phyloP scores from a whole-genome alignment of 2,888 invertebrate species.

The Odontomyia ornata region DNA sequence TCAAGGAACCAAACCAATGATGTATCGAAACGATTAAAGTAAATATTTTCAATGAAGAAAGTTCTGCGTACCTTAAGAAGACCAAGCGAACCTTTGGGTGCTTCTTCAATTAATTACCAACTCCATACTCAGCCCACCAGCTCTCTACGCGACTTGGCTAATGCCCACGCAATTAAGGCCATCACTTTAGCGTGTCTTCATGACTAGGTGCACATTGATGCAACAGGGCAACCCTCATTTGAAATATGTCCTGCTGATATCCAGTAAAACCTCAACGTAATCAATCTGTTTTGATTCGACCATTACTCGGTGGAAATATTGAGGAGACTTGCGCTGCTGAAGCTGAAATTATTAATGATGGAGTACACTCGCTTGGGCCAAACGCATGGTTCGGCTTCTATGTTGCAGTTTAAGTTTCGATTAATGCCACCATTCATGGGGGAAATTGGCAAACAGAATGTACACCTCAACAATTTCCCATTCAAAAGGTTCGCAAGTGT shows the following conservation, averaged over 20 bases:
- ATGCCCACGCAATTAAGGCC: constrained; percentile 33
- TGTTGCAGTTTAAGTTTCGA: background rate
- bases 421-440: constrained; percentile 11
- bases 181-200: background rate
- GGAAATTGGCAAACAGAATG: background rate
- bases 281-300: constrained; percentile 18
- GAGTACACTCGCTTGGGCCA: background rate
- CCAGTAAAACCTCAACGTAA: constrained; percentile 11
- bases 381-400: no score
- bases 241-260: constrained; percentile 29
- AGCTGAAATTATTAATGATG: constrained; percentile 12
- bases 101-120: constrained; percentile 22
- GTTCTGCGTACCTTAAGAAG: background rate
- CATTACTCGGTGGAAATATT: background rate
- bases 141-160: background rate
- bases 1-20: background rate
- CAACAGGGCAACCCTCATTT: background rate
- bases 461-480: background rate
- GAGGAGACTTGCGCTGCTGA: background rate
- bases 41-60: constrained; percentile 8
- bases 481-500: background rate
- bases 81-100: background rate
- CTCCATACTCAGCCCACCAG: background rate
- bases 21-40: background rate
- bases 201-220: background rate